Evolutionary conservation across 2,113 vertebrate species (phyloP), one percentile per base, ranked within the genome.

Genomic region (Scortum barcoo): DNA sequence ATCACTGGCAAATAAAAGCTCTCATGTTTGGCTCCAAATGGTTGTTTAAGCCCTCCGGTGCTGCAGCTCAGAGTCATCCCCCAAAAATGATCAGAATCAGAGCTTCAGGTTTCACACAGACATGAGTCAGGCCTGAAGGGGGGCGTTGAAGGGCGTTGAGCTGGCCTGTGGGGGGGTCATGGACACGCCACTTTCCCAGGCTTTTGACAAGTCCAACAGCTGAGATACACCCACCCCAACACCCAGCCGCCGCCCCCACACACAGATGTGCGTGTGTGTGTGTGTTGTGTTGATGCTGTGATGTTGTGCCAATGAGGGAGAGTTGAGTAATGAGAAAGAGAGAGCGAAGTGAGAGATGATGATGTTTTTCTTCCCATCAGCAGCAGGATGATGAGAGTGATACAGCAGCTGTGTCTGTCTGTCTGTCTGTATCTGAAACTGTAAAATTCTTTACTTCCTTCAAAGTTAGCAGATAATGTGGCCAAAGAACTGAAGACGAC

Each of bases 151-250:
- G n/a, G n/a, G n/a, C n/a, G n/a, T n/a, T n/a, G n/a, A n/a, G 92
- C 81, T 33, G 3, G 84, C 91, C 73, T 65, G 28, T 13, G 16
- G n/a, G 71, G 33, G 70, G 78, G 72, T 69, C 54, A 60, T 40
- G 87, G 90, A 86, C 77, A 71, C 61, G 93, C 86, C 92, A 96
- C 87, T 97, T 97, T 97, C 97, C 93, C 94, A 96, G 96, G 95
- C 91, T 94, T 86, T 88, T 93, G 93, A 80, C 93, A 91, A 90
- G 84, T 85, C 76, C 91, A 95, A 87, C 97, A 97, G 97, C 97
- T 97, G 97, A 93, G 79, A 94, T 76, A 60, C 82, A 75, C 86
- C 81, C 86, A 50, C 30, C 70, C 80, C 84, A 72, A 24, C 36
- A 50, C 69, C 74, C 85, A 71, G 72, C 84, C 87, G 86, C 91